A percentile compares a stretch with the other conserved stretches of the same genome.
phyloP scores from a whole-genome alignment of 2,888 invertebrate genomes.

The Leuctra nigra region DNA sequence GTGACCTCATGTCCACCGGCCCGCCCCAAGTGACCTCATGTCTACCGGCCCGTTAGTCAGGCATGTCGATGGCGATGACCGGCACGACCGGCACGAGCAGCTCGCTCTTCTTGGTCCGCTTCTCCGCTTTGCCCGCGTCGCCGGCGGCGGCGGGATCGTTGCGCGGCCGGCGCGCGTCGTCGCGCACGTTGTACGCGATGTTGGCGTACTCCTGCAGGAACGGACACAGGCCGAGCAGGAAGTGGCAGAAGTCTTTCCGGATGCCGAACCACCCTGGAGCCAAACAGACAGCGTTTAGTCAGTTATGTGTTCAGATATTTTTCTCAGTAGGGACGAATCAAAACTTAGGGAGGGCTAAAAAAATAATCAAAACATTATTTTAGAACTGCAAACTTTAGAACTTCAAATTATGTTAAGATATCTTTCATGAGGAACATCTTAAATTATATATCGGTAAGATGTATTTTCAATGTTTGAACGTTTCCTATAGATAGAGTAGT shows the following conservation, averaged over 20 bases:
- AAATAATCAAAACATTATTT: too few species aligned
- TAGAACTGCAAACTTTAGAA: too few species aligned
- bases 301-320: too few species aligned
- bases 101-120: constrained; percentile 68
- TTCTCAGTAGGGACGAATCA: too few species aligned
- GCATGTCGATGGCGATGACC: constrained; percentile 84
- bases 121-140: constrained; percentile 55
- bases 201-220: constrained; percentile 97
- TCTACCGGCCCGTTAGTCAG: constrained; percentile 81
- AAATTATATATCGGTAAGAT: too few species aligned
- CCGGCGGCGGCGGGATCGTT: constrained; percentile 32
- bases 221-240: constrained; percentile 90
- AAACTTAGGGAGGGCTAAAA: too few species aligned
- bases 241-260: constrained; percentile 94
- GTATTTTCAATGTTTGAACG: too few species aligned
- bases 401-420: too few species aligned
- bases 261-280: constrained; percentile 97
- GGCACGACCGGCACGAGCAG: constrained; percentile 80
- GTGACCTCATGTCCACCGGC: too few species aligned
- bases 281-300: constrained; percentile 26
- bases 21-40: too few species aligned
- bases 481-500: too few species aligned
- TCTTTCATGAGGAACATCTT: too few species aligned
- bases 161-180: constrained; percentile 38
- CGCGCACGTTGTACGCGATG: constrained; percentile 81